These are phyloP conservation scores for Characodon lateralis DNA, from an alignment of 2,797 vertebrate genomes.

Conservation along the genomic window DNA sequence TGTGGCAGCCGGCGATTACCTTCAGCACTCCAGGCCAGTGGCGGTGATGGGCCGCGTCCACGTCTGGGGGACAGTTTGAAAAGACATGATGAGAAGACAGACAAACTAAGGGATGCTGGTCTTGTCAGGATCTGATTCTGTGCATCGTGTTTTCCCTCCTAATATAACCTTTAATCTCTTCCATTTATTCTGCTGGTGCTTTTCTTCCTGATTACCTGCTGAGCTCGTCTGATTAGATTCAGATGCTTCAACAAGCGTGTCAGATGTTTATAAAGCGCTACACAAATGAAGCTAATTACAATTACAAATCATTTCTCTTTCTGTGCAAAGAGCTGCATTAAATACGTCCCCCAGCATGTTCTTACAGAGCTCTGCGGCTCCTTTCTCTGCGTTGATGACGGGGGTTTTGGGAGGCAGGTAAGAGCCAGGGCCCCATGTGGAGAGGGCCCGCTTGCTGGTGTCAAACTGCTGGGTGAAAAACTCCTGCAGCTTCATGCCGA, in stretches of 20 bases:
- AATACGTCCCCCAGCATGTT: constrained; percentile 14
- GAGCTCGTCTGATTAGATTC: constrained; percentile 40
- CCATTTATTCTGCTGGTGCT: constrained; percentile 13
- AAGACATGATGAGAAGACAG: constrained; percentile 9
- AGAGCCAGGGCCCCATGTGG: constrained; percentile 96
- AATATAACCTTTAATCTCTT: background rate
- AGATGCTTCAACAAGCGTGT: constrained; percentile 4
- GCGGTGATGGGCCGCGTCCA: constrained; percentile 96
- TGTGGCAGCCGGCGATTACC: constrained; percentile 96
- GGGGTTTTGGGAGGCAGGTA: constrained; percentile 93
- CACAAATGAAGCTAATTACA: constrained; percentile 52
- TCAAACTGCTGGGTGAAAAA: constrained; percentile 99
- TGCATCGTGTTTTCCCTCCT: background rate
- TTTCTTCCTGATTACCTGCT: constrained; percentile 28
- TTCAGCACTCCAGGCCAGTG: constrained; percentile 97
- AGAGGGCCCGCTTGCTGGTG: constrained; percentile 96
- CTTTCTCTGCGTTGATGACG: constrained; percentile 88
- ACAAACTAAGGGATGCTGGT: background rate
- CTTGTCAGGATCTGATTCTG: background rate
- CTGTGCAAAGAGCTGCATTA: constrained; percentile 15
- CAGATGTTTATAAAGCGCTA: constrained; percentile 13
- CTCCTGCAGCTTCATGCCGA: constrained; percentile 99
- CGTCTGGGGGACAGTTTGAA: constrained; percentile 74
- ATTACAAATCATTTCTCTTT: constrained; percentile 46
- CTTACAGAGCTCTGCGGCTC: constrained; percentile 90